Base-by-base conservation (phyloP, 2,888 invertebrate genomes). In the Philereme transversata region DNA sequence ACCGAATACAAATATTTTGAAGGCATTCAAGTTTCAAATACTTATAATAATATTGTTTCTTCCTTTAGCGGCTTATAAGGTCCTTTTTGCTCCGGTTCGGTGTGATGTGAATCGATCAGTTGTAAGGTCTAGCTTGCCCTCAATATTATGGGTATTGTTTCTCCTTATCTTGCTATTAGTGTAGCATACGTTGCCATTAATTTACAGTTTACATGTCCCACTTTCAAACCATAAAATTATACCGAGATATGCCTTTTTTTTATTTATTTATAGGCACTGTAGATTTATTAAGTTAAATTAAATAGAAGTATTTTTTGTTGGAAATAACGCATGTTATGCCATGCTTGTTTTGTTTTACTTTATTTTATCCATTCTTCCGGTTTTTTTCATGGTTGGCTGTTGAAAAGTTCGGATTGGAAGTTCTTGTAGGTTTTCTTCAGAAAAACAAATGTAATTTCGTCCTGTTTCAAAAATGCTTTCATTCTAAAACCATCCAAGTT, bases 141-240 rank as follows among this genome's bases (percentile, higher is more conserved):
- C 80, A 74, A 84, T 87, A 80, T 73, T 67, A 64, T 67, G 67
- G 74, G 76, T 75, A 83, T 85, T 84, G 83, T 85, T 86, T 78
- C 76, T 75, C 60, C 82, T 87, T 88, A 88, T 88, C 88, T 73
- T 73, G 53, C 68, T 78, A 76, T 82, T 84, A 78, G 81, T 81
- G 74, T 74, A 73, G 72, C 69, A 72, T 71, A 77, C 72, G 75
- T 69, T 71, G 76, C 73, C 69, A 81, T 80, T 82, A 81, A 83
- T 83, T 81, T 83, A 83, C 79, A 76, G 75, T 82, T 81, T 82
- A 75, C 78, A 76, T 79, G 86, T 77, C 74, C 88, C 73, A 87
- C 79, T 87, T 76, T 79, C 62, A 62, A 65, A 72, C 70, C 78
- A 79, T 83, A 79, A 83, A 84, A 72, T 65, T 67, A 65, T 63